A percentile compares a stretch with the other conserved stretches of the same genome.
Conservation (phyloP, 2,797 vertebrate species). For the Avahi laniger region DNA sequence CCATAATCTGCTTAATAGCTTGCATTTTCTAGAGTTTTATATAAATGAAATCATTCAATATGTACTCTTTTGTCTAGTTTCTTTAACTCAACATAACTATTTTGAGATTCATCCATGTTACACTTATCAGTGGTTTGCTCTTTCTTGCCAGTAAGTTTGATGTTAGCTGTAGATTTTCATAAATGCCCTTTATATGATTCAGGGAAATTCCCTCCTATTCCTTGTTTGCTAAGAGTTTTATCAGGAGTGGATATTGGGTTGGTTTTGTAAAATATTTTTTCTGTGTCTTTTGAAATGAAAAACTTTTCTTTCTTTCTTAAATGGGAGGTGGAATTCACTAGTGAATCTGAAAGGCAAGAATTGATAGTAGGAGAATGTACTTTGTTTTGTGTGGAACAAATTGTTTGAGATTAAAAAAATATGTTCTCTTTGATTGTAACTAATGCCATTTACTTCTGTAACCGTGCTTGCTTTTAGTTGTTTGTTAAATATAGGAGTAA, state of each 20-base stretch:
- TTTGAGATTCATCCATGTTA: neutral
- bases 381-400: too few species aligned
- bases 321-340: neutral
- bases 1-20: neutral
- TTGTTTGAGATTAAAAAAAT: too few species aligned
- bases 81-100: neutral
- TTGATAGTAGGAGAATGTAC: too few species aligned
- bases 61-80: neutral
- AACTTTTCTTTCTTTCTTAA: neutral
- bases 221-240: neutral
- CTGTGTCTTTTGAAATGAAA: neutral
- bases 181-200: neutral
- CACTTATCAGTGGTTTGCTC: neutral
- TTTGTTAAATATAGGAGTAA: too few species aligned
- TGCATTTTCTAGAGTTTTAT: neutral
- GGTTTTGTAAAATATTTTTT: neutral
- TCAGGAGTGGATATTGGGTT: neutral
- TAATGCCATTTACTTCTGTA: too few species aligned
- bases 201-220: neutral
- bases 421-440: too few species aligned
- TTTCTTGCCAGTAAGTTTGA: neutral
- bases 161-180: neutral
- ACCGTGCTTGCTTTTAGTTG: too few species aligned
- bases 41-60: neutral
- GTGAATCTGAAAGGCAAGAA: too few species aligned